Evolutionary conservation across 2,113 vertebrate species (phyloP), one percentile per base, ranked within the genome.

Genomic region (Hyaena hyaena): DNA sequence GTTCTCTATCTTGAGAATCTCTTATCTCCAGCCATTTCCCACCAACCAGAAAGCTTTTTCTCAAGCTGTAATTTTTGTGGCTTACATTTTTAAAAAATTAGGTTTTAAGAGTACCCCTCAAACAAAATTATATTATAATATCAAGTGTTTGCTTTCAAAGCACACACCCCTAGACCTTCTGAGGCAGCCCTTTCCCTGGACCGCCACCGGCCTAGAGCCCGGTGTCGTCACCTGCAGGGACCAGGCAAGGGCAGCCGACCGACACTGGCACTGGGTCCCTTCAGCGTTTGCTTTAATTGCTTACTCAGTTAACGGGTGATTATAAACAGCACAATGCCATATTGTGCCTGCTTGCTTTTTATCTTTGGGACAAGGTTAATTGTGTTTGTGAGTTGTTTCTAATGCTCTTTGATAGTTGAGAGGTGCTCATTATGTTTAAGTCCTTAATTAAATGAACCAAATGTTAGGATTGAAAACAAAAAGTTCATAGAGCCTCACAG

Each of bases 381-480:
- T 93, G 84, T 92, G 43, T 90, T 90, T 93, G 80, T 71, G 43
- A 69, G 80, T 65, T 95, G 80, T 95, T 92, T 82, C 80, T 90
- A 87, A 86, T 8, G 23, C 11, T 69, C 69, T 96, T 87, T 87
- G 84, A n/a, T 50, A 87, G 61, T n/a, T 74, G 84, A 87, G 63
- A 76, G 10, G 50, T 76, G 31, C 33, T 48, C 26, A 0, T 65
- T 71, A 88, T 71, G 55, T 84, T 74, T 39, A 15, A 28, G 74
- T 5, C 58, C 33, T 96, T 92, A 95, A 85, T 88, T 95, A 96
- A 87, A 65, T 39, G 53, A 74, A 76, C 5, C n/a, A 53, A 90
- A 63, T 53, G 31, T 92, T 95, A 43, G 24, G 26, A 7, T 2
- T 80, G 80, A 71, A 79, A 71, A 65, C 28, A 84, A 74, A 63